phyloP scores from a whole-genome alignment of 2,113 vertebrate genomes.

The Hemicordylus capensis region DNA sequence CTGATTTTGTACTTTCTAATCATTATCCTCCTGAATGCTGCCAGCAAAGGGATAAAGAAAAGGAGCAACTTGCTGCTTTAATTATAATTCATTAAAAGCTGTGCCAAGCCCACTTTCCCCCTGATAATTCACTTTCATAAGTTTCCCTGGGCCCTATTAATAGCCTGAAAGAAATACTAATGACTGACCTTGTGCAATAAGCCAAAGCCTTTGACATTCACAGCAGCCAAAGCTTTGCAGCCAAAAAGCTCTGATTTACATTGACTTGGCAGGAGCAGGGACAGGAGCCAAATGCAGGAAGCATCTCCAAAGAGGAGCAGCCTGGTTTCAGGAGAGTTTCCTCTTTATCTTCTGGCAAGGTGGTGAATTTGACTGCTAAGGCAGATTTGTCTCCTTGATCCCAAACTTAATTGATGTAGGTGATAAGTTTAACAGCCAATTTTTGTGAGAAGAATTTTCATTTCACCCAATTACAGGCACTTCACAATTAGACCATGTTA shows the following conservation, averaged over 20 bases:
- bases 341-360: not conserved
- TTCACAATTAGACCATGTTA: not conserved
- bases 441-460: fast-evolving
- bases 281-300: not conserved
- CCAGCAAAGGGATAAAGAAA: conserved; percentile 35
- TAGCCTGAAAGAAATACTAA: conserved; percentile 66
- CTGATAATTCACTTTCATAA: conserved; percentile 61
- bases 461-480: not conserved
- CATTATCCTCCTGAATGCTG: conserved; percentile 37
- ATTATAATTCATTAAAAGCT: conserved; percentile 67
- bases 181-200: conserved; percentile 64
- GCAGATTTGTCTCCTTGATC: not conserved
- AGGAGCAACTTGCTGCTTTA: conserved; percentile 71
- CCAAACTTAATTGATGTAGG: not conserved
- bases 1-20: not conserved
- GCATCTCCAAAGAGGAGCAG: not conserved
- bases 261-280: conserved; percentile 32
- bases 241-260: conserved; percentile 35
- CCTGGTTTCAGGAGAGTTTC: fast-evolving
- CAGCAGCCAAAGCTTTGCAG: conserved; percentile 53
- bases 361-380: not conserved
- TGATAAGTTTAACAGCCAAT: not conserved
- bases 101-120: conserved; percentile 61
- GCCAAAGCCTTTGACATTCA: conserved; percentile 68
- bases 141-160: conserved; percentile 59